Conservation (phyloP, 1,140 invertebrate species). For the Ylistrum balloti region DNA sequence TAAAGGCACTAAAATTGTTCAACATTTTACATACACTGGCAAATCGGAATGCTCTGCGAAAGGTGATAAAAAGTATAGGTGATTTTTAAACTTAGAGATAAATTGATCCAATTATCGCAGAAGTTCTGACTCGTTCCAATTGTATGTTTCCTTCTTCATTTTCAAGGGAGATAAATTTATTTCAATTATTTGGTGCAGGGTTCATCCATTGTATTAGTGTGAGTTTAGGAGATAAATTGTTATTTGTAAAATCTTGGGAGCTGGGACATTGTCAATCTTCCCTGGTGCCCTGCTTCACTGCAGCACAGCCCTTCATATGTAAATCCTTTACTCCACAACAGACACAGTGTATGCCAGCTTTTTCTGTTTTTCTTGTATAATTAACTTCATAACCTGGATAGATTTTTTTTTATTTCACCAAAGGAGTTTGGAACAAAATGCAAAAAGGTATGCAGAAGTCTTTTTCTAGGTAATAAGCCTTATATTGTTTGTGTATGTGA, state of each 20-base stretch:
- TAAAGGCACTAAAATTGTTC: neutral
- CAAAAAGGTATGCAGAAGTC: too few species aligned
- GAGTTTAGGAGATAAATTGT: neutral
- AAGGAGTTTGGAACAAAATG: too few species aligned
- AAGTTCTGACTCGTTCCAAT: neutral
- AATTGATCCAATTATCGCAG: neutral
- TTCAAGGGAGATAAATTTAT: slow-evolving; percentile 28
- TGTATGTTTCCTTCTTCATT: slow-evolving; percentile 11
- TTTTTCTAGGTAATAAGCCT: too few species aligned
- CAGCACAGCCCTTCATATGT: too few species aligned
- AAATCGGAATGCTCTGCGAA: neutral
- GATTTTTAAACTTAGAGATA: neutral
- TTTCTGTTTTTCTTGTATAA: too few species aligned
- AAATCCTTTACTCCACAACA: neutral
- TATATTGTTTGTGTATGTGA: too few species aligned
- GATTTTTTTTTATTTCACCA: too few species aligned
- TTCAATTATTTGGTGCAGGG: neutral
- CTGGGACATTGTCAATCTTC: neutral
- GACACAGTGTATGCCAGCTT: neutral
- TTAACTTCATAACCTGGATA: too few species aligned
- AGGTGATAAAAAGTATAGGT: neutral
- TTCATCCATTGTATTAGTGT: neutral
- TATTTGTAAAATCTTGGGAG: neutral
- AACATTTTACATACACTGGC: neutral
- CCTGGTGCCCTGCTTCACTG: neutral